Evolutionary conservation across 2,888 invertebrate genomes (phyloP).

Genomic region (Troilus luridus): DNA sequence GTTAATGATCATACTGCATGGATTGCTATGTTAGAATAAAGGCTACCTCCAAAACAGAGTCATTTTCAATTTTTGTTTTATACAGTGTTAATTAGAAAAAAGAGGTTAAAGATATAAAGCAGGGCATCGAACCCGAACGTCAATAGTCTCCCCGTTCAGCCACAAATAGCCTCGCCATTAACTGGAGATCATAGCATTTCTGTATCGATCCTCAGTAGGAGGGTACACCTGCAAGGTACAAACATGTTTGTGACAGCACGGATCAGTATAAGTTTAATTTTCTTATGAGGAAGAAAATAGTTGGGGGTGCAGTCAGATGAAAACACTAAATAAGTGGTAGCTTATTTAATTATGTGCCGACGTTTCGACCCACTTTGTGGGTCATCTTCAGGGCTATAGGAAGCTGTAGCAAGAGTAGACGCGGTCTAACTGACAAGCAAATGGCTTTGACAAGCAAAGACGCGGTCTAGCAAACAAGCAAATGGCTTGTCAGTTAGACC

Average conservation of each 20-base stretch:
- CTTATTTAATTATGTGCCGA: too few relatives aligned
- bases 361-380: too few relatives aligned
- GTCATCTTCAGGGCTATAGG: too few relatives aligned
- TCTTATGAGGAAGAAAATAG: too few relatives aligned
- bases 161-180: constrained; percentile 1
- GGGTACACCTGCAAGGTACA: background rate
- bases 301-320: too few relatives aligned
- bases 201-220: background rate
- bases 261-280: too few relatives aligned
- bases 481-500: too few relatives aligned
- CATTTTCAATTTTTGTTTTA: background rate
- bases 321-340: too few relatives aligned
- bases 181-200: background rate
- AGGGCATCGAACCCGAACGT: background rate
- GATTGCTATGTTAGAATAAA: background rate
- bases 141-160: background rate
- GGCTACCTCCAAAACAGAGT: background rate
- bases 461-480: too few relatives aligned
- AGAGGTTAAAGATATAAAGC: background rate
- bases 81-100: background rate
- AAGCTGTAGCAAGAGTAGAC: too few relatives aligned
- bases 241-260: background rate
- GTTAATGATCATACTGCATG: background rate
- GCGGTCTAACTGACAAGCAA: too few relatives aligned
- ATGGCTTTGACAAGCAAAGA: too few relatives aligned